These are phyloP conservation scores for Anagrus nilaparvatae DNA, from an alignment of 1,140 invertebrate genomes.

Conservation along the genomic window DNA sequence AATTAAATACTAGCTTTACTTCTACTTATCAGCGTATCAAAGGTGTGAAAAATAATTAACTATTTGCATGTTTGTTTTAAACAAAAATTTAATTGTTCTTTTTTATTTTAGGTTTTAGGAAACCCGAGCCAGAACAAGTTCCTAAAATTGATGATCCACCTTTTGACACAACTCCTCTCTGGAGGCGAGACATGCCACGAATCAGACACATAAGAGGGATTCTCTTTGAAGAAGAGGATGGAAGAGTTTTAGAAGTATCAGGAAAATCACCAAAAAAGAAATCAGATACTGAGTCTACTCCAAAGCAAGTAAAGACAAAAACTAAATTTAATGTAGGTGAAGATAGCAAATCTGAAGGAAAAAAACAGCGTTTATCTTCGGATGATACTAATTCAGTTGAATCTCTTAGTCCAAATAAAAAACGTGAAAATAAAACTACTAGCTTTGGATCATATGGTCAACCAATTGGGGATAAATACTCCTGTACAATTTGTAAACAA, in stretches of 20 bases:
- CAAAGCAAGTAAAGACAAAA: constrained; percentile 26
- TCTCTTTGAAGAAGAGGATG: constrained; percentile 40
- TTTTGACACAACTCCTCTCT: constrained; percentile 50
- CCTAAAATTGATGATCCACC: constrained; percentile 25
- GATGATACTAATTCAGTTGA: constrained; percentile 13
- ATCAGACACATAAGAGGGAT: constrained; percentile 52
- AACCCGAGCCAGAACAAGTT: constrained; percentile 18
- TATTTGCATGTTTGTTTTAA: constrained; percentile 3
- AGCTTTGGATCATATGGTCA: constrained; percentile 34
- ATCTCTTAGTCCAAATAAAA: too few species aligned
- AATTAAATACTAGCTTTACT: constrained; percentile 26
- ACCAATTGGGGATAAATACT: constrained; percentile 33
- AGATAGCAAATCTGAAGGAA: constrained; percentile 17
- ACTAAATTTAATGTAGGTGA: constrained; percentile 20
- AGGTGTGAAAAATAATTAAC: constrained; percentile 18
- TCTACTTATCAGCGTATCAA: constrained; percentile 34
- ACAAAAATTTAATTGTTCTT: too few species aligned
- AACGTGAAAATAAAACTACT: constrained; percentile 13
- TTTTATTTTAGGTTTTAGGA: constrained; percentile 19
- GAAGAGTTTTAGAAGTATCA: constrained; percentile 18
- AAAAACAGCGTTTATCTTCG: constrained; percentile 4
- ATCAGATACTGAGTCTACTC: constrained; percentile 11
- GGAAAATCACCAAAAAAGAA: constrained; percentile 26
- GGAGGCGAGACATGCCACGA: constrained; percentile 44
- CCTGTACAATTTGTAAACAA: constrained; percentile 44